Conservation (phyloP, 2,888 invertebrate genomes). For the Trissolcus japonicus region DNA sequence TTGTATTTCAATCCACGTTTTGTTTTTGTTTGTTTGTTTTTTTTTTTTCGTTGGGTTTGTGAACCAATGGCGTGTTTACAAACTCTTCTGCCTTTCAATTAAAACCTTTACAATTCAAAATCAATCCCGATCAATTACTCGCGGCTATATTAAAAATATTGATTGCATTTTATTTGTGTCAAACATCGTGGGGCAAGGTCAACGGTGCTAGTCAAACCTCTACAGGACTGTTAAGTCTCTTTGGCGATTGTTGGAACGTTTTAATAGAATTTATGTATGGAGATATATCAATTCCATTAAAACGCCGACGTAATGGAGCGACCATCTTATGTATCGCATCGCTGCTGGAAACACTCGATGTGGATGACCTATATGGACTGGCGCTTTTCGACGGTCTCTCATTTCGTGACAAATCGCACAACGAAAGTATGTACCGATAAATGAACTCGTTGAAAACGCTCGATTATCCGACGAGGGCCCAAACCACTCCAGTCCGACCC, state of each 20-base stretch:
- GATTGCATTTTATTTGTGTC: slow-evolving; percentile 5
- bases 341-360: not conserved
- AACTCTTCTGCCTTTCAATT: not conserved
- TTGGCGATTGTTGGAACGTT: not conserved
- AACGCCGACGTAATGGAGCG: not conserved
- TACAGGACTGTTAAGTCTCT: not conserved
- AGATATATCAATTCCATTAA: no score
- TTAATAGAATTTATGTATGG: no score
- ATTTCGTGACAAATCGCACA: not conserved
- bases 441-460: not conserved
- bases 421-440: not conserved
- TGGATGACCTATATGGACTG: not conserved
- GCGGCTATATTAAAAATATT: slow-evolving; percentile 3
- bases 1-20: no score
- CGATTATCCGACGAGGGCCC: slow-evolving; percentile 1
- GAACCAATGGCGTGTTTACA: not conserved
- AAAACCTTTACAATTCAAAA: not conserved
- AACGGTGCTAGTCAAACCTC: slow-evolving; percentile 1
- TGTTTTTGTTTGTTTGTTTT: no score
- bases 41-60: not conserved
- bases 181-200: slow-evolving; percentile 6
- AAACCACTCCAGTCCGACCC: slow-evolving; percentile 27
- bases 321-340: not conserved
- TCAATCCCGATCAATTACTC: not conserved
- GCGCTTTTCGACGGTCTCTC: not conserved